Conservation (phyloP, 2,888 invertebrate genomes). For the Metellina segmentata region DNA sequence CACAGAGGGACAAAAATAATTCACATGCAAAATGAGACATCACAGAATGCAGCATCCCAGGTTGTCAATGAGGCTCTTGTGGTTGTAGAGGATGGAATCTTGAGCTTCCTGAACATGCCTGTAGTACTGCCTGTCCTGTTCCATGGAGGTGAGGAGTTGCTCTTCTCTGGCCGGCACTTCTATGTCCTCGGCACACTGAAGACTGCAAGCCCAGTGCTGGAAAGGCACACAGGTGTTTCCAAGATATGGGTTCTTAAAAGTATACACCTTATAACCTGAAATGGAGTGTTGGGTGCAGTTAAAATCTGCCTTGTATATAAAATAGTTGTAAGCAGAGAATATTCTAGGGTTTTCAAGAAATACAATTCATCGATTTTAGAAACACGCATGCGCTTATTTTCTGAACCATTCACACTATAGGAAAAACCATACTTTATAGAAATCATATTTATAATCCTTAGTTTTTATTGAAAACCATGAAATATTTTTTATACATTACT, state of each 20-base stretch:
- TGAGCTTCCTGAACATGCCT: constrained; percentile 75
- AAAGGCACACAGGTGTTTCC: constrained; percentile 83
- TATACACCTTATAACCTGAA: constrained; percentile 82
- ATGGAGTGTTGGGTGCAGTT: neutral
- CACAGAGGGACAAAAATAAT: too few species aligned
- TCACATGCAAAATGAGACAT: neutral
- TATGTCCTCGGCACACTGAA: constrained; percentile 81
- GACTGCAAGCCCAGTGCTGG: constrained; percentile 82
- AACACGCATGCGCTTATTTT: too few species aligned
- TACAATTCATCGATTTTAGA: too few species aligned
- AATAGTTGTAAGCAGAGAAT: too few species aligned
- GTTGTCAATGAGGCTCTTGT: constrained; percentile 39
- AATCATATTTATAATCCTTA: too few species aligned
- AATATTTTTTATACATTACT: too few species aligned
- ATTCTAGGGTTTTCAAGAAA: too few species aligned
- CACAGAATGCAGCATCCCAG: constrained; percentile 72
- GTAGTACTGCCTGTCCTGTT: constrained; percentile 81
- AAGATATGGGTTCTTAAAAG: constrained; percentile 82
- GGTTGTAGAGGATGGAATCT: constrained; percentile 53
- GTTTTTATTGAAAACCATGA: too few species aligned
- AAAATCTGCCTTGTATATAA: too few species aligned
- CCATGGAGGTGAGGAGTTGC: constrained; percentile 80
- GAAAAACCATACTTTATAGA: too few species aligned
- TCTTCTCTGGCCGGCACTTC: constrained; percentile 82
- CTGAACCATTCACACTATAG: too few species aligned